A percentile compares a stretch with the other conserved stretches of the same genome.
phyloP scores from a whole-genome alignment of 2,113 vertebrate species.

The Cottus gobio region DNA sequence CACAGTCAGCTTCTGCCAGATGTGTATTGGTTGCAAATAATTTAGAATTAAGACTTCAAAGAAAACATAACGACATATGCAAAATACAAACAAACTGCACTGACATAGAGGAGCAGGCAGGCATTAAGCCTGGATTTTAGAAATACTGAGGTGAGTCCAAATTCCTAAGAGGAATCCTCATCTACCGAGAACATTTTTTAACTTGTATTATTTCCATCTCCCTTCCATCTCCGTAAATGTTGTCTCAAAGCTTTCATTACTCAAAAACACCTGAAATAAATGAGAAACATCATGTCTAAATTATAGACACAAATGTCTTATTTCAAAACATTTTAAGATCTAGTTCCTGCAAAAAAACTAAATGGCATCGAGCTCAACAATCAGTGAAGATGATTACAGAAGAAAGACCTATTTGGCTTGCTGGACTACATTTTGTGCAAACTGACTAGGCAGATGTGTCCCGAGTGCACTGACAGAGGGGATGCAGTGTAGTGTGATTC shows the following conservation, averaged over 20 bases:
- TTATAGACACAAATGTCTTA: not conserved
- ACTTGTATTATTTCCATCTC: not conserved
- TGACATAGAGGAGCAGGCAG: slow-evolving; percentile 12
- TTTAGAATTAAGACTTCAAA: not conserved
- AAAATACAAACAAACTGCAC: not conserved
- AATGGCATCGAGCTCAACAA: not conserved
- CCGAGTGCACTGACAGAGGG: slow-evolving; percentile 3
- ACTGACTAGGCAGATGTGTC: slow-evolving; percentile 31
- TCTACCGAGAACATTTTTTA: not conserved
- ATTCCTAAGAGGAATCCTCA: not conserved
- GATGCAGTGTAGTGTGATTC: slow-evolving; percentile 31
- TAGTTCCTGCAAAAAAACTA: not conserved
- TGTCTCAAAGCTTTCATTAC: not conserved
- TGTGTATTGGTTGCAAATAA: too few relatives aligned
- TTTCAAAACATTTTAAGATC: slow-evolving; percentile 1
- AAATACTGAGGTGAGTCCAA: not conserved
- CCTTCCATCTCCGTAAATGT: not conserved
- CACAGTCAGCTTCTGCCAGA: not conserved
- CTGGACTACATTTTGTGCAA: not conserved
- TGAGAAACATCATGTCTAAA: not conserved
- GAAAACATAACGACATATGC: not conserved
- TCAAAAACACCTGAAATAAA: not conserved
- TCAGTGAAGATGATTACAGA: not conserved
- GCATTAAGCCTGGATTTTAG: not conserved
- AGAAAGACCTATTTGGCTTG: not conserved